phyloP scores from a whole-genome alignment of 1,140 invertebrate species.

The Plutomurus gul region DNA sequence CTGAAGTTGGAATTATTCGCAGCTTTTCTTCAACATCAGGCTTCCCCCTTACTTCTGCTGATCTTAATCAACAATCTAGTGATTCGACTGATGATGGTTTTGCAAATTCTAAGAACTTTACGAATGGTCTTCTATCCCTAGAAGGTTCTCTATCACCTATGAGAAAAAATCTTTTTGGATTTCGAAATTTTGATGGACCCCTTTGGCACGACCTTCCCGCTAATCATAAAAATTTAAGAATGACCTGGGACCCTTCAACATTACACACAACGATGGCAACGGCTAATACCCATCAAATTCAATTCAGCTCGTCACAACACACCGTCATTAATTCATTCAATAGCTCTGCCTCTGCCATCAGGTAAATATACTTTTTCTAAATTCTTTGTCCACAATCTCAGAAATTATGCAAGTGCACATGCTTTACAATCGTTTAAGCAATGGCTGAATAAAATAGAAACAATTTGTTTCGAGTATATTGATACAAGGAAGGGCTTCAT shows the following conservation, averaged over 20 bases:
- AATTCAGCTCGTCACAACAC: slow-evolving; percentile 47
- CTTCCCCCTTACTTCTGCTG: slow-evolving; percentile 11
- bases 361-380: not conserved
- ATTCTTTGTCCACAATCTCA: not conserved
- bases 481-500: too few relatives aligned
- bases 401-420: not conserved
- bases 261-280: slow-evolving; percentile 31
- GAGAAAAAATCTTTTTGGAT: slow-evolving; percentile 37
- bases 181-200: slow-evolving; percentile 51
- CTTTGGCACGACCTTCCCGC: slow-evolving; percentile 43
- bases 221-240: slow-evolving; percentile 37
- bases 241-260: slow-evolving; percentile 49
- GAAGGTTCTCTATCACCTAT: slow-evolving; percentile 2
- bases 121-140: not conserved
- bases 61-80: not conserved
- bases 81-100: not conserved
- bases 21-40: slow-evolving; percentile 40
- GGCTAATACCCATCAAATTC: slow-evolving; percentile 30
- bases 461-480: too few relatives aligned
- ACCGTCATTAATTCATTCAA: slow-evolving; percentile 39
- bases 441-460: too few relatives aligned
- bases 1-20: slow-evolving; percentile 34
- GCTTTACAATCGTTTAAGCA: not conserved
- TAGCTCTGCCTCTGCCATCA: not conserved
- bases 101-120: not conserved